Conservation (phyloP, 2,113 vertebrate genomes). For the Numida meleagris region DNA sequence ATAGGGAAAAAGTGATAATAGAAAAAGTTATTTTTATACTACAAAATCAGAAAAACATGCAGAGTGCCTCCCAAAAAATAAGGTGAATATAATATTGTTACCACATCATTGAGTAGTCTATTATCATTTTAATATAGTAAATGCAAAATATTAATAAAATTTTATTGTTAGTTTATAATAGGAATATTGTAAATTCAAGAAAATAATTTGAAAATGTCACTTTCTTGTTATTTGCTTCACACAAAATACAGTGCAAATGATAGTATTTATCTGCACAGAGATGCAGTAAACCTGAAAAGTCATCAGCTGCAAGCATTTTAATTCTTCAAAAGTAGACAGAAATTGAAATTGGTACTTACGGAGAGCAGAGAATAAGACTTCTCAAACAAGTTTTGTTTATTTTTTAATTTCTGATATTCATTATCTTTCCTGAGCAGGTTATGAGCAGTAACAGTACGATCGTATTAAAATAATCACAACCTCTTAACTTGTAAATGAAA, state of each 20-base stretch:
- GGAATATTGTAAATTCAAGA: background rate
- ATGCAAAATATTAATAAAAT: background rate
- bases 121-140: background rate
- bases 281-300: background rate
- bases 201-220: background rate
- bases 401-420: background rate
- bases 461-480: background rate
- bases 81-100: background rate
- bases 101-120: background rate
- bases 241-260: background rate
- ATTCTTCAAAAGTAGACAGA: background rate
- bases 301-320: background rate
- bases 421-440: background rate
- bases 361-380: background rate
- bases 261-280: background rate
- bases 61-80: fast-evolving
- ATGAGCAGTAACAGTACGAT: background rate
- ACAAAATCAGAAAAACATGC: background rate
- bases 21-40: background rate
- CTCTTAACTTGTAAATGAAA: background rate
- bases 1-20: background rate
- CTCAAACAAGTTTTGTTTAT: background rate
- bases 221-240: background rate
- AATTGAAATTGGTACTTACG: background rate
- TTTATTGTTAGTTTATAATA: background rate